phyloP scores from a whole-genome alignment of 2,113 vertebrate genomes.

The Catharus fuscescens region DNA sequence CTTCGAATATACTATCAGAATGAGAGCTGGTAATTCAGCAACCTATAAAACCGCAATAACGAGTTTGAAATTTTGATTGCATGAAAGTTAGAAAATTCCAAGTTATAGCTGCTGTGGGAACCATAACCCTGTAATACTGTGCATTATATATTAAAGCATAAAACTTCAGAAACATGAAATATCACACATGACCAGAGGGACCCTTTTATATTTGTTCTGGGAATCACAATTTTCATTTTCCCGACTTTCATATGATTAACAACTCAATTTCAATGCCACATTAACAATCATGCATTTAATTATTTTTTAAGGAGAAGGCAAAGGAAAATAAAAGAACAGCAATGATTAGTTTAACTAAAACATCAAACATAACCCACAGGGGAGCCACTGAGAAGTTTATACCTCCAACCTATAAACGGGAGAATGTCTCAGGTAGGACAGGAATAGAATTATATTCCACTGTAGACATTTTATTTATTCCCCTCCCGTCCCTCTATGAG shows the following conservation, averaged over 20 bases:
- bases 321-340: slow-evolving; percentile 20
- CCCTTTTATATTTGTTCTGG: slow-evolving; percentile 27
- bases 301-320: slow-evolving; percentile 15
- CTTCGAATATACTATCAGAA: background rate
- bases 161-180: slow-evolving; percentile 49
- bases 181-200: slow-evolving; percentile 21
- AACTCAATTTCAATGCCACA: slow-evolving; percentile 31
- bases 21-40: background rate
- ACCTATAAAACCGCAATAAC: background rate
- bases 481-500: too few relatives aligned
- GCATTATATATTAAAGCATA: slow-evolving; percentile 40
- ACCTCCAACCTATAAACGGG: background rate
- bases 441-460: background rate
- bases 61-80: slow-evolving; percentile 39
- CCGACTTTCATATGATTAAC: slow-evolving; percentile 35
- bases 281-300: slow-evolving; percentile 45
- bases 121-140: background rate
- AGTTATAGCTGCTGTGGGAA: slow-evolving; percentile 37
- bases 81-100: slow-evolving; percentile 29
- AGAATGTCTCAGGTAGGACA: background rate
- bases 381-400: background rate
- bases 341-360: slow-evolving; percentile 44
- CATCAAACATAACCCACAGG: slow-evolving; percentile 2
- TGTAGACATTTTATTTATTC: background rate
- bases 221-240: slow-evolving; percentile 44